Conservation (phyloP, 2,797 vertebrate species). For the Hipposideros larvatus region DNA sequence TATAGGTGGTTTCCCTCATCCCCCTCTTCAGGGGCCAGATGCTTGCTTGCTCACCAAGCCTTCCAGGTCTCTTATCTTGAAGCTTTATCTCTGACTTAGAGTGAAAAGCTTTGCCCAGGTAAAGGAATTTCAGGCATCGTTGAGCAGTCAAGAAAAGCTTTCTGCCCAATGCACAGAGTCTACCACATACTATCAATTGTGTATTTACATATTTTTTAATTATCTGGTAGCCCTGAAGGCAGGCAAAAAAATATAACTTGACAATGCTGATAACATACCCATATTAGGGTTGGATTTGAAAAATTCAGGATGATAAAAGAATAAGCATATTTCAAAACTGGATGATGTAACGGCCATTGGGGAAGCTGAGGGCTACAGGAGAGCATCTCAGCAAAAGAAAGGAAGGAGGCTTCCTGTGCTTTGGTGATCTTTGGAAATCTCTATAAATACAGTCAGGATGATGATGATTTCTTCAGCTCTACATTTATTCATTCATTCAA, state of each 20-base stretch:
- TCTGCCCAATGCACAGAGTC: neutral
- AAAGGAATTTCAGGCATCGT: constrained; percentile 68
- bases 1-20: neutral
- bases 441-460: neutral
- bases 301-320: neutral
- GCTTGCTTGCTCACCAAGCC: neutral
- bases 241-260: neutral
- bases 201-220: constrained; percentile 63
- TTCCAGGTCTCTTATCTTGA: constrained; percentile 15
- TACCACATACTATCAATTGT: neutral
- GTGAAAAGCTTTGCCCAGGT: constrained; percentile 22
- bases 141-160: constrained; percentile 48
- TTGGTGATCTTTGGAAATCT: neutral
- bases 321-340: neutral
- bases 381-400: neutral
- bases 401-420: neutral
- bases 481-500: neutral
- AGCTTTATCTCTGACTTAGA: constrained; percentile 60
- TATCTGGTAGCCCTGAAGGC: constrained; percentile 9
- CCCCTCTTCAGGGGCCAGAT: neutral
- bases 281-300: neutral
- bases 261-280: neutral
- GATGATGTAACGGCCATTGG: neutral
- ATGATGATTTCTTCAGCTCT: neutral
- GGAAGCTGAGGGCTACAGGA: neutral